Conservation (phyloP, 2,888 invertebrate species). For the Pristionchus mayeri region DNA sequence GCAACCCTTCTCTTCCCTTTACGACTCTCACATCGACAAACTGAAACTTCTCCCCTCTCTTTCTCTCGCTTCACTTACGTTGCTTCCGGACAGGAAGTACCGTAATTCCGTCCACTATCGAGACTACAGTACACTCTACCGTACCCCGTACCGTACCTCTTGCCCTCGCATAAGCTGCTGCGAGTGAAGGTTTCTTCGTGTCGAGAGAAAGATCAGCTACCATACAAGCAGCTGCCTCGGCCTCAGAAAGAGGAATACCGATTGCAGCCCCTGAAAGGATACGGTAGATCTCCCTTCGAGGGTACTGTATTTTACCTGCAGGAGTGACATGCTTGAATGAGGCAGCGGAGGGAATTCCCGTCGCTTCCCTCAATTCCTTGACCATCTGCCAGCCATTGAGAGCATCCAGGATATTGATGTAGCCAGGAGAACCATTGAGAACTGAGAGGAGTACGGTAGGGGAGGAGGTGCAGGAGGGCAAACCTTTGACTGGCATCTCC, state of each 20-base stretch:
- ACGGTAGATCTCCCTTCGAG: background rate
- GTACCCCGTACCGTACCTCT: conserved; percentile 80
- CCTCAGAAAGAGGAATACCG: conserved; percentile 85
- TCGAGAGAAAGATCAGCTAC: conserved; percentile 86
- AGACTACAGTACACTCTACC: background rate
- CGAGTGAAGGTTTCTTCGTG: conserved; percentile 80
- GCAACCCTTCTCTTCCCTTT: conserved; percentile 15
- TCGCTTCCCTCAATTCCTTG: conserved; percentile 86
- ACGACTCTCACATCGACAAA: background rate
- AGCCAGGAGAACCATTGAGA: conserved; percentile 94
- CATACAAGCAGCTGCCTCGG: conserved; percentile 91
- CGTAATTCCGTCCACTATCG: background rate
- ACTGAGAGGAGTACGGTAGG: conserved; percentile 79
- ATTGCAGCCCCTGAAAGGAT: conserved; percentile 85
- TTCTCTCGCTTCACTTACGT: conserved; percentile 16
- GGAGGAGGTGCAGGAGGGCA: background rate
- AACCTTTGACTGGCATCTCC: conserved; percentile 85
- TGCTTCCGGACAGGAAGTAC: conserved; percentile 20
- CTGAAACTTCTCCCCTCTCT: conserved; percentile 26
- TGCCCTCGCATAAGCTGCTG: conserved; percentile 93
- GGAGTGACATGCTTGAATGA: conserved; percentile 99
- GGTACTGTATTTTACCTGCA: conserved; percentile 80
- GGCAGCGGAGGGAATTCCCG: conserved; percentile 87
- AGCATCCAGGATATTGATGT: conserved; percentile 96
- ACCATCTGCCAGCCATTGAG: conserved; percentile 98